These are phyloP conservation scores for Dynastes tityus DNA, from an alignment of 2,888 invertebrate species.

Conservation along the genomic window DNA sequence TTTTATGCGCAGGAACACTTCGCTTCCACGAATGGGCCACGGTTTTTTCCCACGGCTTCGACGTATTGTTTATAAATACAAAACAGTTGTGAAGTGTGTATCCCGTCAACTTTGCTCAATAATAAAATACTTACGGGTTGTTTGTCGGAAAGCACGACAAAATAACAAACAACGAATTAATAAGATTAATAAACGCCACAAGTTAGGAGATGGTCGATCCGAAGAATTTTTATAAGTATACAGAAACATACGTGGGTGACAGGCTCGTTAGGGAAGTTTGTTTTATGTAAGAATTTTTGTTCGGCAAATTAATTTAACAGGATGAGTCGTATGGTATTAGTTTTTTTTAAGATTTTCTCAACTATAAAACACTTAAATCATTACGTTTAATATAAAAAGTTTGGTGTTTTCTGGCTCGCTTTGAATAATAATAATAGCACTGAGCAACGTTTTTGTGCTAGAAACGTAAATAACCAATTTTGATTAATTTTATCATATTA, in stretches of 20 bases:
- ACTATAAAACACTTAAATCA: too few species aligned
- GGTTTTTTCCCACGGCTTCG: conserved; percentile 9
- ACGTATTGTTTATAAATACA: conserved; percentile 38
- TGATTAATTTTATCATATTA: too few species aligned
- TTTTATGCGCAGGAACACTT: conserved; percentile 29
- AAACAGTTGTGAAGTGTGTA: conserved; percentile 40
- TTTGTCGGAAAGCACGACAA: conserved; percentile 8
- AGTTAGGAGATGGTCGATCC: neutral
- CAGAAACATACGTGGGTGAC: neutral
- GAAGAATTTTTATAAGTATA: neutral
- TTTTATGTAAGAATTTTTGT: too few species aligned
- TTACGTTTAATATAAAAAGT: too few species aligned
- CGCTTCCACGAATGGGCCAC: neutral
- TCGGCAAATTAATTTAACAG: too few species aligned
- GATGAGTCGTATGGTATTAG: too few species aligned
- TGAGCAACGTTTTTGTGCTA: too few species aligned
- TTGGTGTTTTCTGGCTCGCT: too few species aligned
- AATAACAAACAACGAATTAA: conserved; percentile 43
- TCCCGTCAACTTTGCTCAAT: conserved; percentile 27
- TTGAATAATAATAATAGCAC: too few species aligned
- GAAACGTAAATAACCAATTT: too few species aligned
- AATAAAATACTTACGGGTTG: conserved; percentile 39
- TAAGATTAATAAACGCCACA: conserved; percentile 5
- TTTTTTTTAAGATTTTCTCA: too few species aligned
- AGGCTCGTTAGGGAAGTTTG: too few species aligned